Percentiles rank a stretch among this genome's conserved stretches.
Evolutionary conservation across 2,113 vertebrate genomes (phyloP).

Genomic region (Motacilla alba): DNA sequence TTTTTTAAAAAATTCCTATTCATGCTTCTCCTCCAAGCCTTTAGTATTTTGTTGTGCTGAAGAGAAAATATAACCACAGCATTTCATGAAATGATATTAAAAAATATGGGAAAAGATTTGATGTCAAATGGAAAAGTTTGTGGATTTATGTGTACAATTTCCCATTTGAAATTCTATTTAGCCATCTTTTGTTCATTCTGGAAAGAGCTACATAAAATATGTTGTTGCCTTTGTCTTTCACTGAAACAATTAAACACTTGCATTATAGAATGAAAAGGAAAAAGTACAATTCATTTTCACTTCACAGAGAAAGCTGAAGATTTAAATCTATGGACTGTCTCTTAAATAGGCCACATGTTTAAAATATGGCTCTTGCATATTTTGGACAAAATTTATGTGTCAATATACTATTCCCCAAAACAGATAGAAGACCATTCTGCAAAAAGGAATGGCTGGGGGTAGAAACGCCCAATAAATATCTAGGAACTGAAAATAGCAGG

Average conservation of each 20-base stretch:
- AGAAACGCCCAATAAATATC: slow-evolving; percentile 49
- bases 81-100: background rate
- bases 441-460: slow-evolving; percentile 9
- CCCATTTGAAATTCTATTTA: background rate
- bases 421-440: slow-evolving; percentile 1
- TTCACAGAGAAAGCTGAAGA: background rate
- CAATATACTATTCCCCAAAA: background rate
- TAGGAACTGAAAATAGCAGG: background rate
- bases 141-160: slow-evolving; percentile 40
- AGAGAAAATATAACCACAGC: background rate
- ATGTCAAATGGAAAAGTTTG: background rate
- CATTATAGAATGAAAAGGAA: background rate
- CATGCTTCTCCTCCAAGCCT: background rate
- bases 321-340: slow-evolving; percentile 11
- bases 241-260: slow-evolving; percentile 19
- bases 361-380: slow-evolving; percentile 45
- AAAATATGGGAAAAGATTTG: background rate
- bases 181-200: background rate
- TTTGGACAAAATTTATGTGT: slow-evolving; percentile 47
- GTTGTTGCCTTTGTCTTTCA: background rate
- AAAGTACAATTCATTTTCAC: background rate
- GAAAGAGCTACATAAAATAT: background rate
- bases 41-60: background rate
- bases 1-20: background rate
- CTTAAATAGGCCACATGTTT: background rate